A percentile compares a stretch with the other conserved stretches of the same genome.
Conservation (phyloP, 2,113 vertebrate genomes). For the Lagopus leucura region DNA sequence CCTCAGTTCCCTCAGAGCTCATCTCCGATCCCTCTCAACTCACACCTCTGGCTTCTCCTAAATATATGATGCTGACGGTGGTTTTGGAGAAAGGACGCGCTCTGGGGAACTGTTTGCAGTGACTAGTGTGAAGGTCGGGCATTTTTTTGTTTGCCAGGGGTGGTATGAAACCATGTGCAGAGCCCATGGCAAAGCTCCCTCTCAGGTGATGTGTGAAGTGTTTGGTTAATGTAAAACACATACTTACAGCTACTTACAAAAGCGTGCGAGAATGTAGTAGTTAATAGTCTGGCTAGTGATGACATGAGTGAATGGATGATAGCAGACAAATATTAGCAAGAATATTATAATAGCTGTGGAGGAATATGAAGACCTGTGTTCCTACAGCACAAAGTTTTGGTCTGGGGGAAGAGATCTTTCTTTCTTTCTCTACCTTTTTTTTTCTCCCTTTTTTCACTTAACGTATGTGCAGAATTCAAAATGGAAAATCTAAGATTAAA, state of each 20-base stretch:
- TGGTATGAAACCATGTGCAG: slow-evolving; percentile 6
- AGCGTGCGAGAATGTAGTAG: neutral
- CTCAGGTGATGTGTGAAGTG: neutral
- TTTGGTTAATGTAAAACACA: neutral
- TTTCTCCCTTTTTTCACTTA: neutral
- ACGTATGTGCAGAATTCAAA: neutral
- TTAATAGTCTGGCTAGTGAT: neutral
- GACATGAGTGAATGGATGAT: neutral
- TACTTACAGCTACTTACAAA: neutral
- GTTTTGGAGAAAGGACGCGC: neutral
- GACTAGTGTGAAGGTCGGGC: neutral
- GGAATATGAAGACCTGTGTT: neutral
- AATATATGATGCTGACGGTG: neutral
- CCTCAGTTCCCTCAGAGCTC: neutral
- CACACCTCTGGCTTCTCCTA: neutral
- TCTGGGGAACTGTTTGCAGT: neutral
- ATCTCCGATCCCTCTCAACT: neutral
- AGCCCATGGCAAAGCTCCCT: neutral
- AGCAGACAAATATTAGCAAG: neutral
- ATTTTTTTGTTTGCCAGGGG: neutral
- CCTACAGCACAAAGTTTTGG: neutral
- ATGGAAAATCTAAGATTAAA: slow-evolving; percentile 51
- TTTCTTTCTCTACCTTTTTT: neutral
- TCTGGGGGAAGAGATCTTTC: neutral
- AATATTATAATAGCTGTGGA: neutral